Percentiles rank a stretch among this genome's conserved stretches.
phyloP scores from a whole-genome alignment of 2,888 invertebrate genomes.

The Masnerella sp. region DNA sequence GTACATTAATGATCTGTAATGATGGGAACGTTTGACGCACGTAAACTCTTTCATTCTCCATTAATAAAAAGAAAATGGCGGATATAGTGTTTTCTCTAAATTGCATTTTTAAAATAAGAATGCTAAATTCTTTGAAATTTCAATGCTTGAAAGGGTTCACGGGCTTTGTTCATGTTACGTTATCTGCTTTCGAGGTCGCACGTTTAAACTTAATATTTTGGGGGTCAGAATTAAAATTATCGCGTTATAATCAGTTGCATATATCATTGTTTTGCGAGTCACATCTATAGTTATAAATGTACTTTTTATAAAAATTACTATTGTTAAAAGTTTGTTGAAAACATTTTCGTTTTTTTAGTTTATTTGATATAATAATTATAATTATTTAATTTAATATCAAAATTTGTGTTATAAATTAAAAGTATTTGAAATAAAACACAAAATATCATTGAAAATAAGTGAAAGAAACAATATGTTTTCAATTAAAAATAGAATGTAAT shows the following conservation, averaged over 20 bases:
- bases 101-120: constrained; percentile 26
- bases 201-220: constrained; percentile 48
- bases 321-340: too few species aligned
- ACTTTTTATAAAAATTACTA: too few species aligned
- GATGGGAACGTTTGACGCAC: constrained; percentile 44
- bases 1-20: constrained; percentile 46
- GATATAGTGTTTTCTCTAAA: constrained; percentile 2
- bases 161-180: constrained; percentile 56
- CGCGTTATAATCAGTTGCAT: constrained; percentile 7
- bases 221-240: constrained; percentile 40
- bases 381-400: too few species aligned
- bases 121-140: constrained; percentile 17
- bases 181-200: constrained; percentile 57
- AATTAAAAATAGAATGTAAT: too few species aligned
- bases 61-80: constrained; percentile 22
- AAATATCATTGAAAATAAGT: too few species aligned
- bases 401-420: too few species aligned
- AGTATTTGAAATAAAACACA: too few species aligned
- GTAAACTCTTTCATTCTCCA: constrained; percentile 53
- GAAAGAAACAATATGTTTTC: too few species aligned
- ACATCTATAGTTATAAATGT: constrained; percentile 5
- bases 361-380: too few species aligned
- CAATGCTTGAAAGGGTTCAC: constrained; percentile 56
- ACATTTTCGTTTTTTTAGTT: too few species aligned
- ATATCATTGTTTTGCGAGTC: too few species aligned